Percentiles rank a stretch among this genome's conserved stretches.
Conservation (phyloP, 2,797 vertebrate genomes). For the Peromyscus melanophrys region DNA sequence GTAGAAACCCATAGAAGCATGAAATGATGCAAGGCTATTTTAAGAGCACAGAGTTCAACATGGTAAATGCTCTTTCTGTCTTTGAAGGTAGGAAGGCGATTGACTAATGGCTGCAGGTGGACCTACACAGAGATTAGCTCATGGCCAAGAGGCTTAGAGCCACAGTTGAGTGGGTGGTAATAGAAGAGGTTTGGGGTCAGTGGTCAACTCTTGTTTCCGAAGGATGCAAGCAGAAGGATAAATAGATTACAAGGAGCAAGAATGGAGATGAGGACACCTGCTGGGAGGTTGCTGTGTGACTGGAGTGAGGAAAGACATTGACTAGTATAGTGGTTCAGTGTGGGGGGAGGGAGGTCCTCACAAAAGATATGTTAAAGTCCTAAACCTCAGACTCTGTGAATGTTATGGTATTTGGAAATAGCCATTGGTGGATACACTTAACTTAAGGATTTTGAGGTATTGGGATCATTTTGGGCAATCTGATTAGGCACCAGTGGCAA, state of each 20-base stretch:
- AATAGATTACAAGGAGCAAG: neutral
- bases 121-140: neutral
- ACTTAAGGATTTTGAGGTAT: conserved; percentile 1
- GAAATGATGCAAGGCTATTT: neutral
- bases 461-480: neutral
- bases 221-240: neutral
- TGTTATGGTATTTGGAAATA: neutral
- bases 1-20: neutral
- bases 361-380: neutral
- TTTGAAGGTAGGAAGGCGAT: neutral
- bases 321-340: neutral
- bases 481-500: neutral
- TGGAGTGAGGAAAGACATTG: neutral
- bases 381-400: neutral
- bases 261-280: neutral
- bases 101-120: neutral
- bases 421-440: neutral
- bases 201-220: neutral
- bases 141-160: neutral
- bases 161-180: neutral
- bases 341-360: neutral
- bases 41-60: neutral
- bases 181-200: neutral
- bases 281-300: neutral
- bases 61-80: neutral